Evolutionary conservation across 2,113 vertebrate genomes (phyloP).

Genomic region (Vimba vimba): DNA sequence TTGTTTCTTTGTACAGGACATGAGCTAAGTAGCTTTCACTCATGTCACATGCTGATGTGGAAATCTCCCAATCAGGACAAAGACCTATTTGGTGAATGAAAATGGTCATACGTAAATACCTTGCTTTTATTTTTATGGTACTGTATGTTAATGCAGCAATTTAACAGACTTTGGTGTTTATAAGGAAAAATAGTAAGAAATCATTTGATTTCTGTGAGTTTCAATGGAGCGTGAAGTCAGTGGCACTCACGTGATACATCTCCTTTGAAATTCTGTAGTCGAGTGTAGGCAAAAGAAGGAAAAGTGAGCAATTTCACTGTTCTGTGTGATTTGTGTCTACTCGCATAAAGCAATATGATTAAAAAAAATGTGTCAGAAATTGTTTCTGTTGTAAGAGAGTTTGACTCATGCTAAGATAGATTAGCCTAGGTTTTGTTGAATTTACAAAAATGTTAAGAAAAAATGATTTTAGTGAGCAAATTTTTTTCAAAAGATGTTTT

Average conservation of each 20-base stretch:
- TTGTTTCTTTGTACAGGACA: constrained; percentile 23
- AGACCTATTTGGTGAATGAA: background rate
- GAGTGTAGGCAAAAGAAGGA: background rate
- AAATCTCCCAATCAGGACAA: constrained; percentile 14
- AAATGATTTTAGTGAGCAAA: too few relatives aligned
- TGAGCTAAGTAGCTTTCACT: background rate
- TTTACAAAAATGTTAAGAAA: too few relatives aligned
- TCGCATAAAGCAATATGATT: background rate
- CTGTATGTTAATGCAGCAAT: background rate
- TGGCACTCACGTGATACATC: background rate
- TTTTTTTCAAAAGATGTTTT: too few relatives aligned
- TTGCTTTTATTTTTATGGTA: background rate
- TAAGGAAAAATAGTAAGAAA: background rate
- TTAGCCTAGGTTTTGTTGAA: too few relatives aligned
- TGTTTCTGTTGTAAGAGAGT: background rate
- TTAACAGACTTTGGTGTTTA: background rate
- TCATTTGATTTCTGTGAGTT: background rate
- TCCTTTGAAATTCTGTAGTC: background rate
- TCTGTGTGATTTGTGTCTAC: too few relatives aligned
- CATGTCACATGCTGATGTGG: constrained; percentile 22
- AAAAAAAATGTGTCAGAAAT: background rate
- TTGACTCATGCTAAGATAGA: background rate
- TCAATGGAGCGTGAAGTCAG: background rate
- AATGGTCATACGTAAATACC: background rate
- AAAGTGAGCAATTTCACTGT: background rate